Evolutionary conservation across 2,797 vertebrate species (phyloP), one percentile per base, ranked within the genome.

Genomic region (Ataeniobius toweri): DNA sequence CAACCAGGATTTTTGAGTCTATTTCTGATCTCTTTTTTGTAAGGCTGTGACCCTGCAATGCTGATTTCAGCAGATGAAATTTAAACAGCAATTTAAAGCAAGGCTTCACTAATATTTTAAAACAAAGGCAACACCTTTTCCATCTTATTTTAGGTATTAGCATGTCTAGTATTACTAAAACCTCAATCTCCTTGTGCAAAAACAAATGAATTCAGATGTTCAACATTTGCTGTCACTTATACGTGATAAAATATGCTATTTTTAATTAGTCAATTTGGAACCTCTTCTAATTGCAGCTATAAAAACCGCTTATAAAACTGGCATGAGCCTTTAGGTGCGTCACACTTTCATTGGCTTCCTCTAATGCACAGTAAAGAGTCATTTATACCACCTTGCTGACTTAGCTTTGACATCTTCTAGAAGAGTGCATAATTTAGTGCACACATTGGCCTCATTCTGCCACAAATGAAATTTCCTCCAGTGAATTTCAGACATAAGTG

Each of bases 391-490:
- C 71, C 74, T 39, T 78, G 79, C 70, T 78, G 69, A 87, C 82
- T 80, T 82, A 28, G 76, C 82, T 67, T 85, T 87, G 77, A 75
- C 75, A 70, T 88, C 77, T 74, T 82, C 68, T 78, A 85, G 85
- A 77, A 80, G 81, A 84, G 84, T 85, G 53, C 87, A 90, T 92
- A 72, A 92, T 94, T 91, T 78, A 89, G 22, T 81, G 68, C 71
- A 69, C 73, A 71, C 71, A 85, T 28, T 85, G 93, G 75, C 90
- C 93, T 92, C 89, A 90, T 95, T 94, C 92, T 90, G 89, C 91
- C 92, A 90, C 58, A 93, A 85, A 85, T 74, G 74, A 77, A 70
- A 80, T 88, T 76, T 31, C 76, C 78, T 83, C 31, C 10, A 16
- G 53, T 86, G 73, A 88, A 87, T 77, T 81, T 31, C 80, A 78